Conservation (phyloP, 2,888 invertebrate species). For the Schrankia costaestrigalis region DNA sequence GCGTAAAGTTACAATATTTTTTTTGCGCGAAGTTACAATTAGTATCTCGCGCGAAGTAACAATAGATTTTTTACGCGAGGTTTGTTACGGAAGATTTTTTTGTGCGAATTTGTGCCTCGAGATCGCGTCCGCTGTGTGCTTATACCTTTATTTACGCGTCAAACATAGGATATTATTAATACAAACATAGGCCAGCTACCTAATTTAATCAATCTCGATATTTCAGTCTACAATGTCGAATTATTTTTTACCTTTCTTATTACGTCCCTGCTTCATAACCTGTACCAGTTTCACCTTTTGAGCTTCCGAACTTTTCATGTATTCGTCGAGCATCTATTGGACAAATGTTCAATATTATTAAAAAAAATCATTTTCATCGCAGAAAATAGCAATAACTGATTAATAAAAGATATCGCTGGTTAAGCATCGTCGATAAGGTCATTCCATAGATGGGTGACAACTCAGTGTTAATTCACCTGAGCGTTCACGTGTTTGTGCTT, state of each 20-base stretch:
- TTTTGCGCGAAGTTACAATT: too few species aligned
- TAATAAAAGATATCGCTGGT: neutral
- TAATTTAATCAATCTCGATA: conserved; percentile 12
- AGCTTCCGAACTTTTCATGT: conserved; percentile 54
- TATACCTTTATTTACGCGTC: too few species aligned
- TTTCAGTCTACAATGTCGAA: conserved; percentile 18
- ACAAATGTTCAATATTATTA: neutral
- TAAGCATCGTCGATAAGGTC: too few species aligned
- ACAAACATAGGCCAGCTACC: conserved; percentile 19
- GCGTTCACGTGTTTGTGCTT: too few species aligned
- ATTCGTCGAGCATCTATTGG: conserved; percentile 62
- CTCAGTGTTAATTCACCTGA: too few species aligned
- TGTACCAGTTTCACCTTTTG: conserved; percentile 64
- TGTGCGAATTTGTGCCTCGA: too few species aligned
- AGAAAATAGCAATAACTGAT: neutral
- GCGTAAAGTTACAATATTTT: too few species aligned
- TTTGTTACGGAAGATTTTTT: too few species aligned
- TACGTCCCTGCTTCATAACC: conserved; percentile 56
- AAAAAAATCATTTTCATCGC: neutral
- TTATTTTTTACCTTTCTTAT: conserved; percentile 52
- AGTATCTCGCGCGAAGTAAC: too few species aligned
- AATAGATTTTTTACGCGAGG: too few species aligned
- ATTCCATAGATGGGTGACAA: too few species aligned
- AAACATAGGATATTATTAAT: conserved; percentile 19
- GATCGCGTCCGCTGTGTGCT: too few species aligned